Percentiles rank a stretch among this genome's conserved stretches.
Evolutionary conservation across 2,797 vertebrate species (phyloP).

Genomic region (Antrozous pallidus): DNA sequence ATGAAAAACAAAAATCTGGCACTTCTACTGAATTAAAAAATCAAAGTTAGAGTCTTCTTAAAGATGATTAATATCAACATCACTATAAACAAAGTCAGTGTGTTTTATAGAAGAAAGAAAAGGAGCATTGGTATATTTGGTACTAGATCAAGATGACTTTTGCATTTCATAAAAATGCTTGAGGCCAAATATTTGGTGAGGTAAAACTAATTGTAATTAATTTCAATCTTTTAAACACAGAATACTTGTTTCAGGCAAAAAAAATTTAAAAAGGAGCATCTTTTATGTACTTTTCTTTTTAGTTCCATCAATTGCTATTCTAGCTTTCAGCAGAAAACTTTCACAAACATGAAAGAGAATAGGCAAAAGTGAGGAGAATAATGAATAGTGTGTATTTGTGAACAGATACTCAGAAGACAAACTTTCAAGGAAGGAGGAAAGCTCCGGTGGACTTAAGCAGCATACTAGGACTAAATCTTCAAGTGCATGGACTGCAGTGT

Average conservation of each 20-base stretch:
- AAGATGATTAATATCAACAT: neutral
- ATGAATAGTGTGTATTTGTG: neutral
- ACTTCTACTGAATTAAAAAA: neutral
- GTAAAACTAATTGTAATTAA: neutral
- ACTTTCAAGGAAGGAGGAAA: neutral
- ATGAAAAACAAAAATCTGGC: neutral
- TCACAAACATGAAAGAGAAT: neutral
- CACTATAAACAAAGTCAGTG: neutral
- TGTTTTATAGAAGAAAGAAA: neutral
- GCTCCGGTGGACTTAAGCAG: neutral
- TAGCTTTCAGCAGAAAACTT: neutral
- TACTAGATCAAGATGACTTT: neutral
- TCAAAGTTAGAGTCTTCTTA: neutral
- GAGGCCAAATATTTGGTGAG: neutral
- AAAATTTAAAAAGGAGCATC: neutral
- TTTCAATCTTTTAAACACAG: neutral
- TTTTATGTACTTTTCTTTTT: neutral
- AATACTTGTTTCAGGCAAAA: neutral
- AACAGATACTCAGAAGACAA: neutral
- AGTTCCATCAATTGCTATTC: neutral
- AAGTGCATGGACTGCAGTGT: neutral
- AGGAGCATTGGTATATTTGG: neutral
- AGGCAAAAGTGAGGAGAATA: neutral
- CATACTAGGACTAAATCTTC: neutral
- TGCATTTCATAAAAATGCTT: constrained; percentile 19